These are phyloP conservation scores for Dinocampus coccinellae DNA, from an alignment of 2,888 invertebrate genomes.

Conservation along the genomic window DNA sequence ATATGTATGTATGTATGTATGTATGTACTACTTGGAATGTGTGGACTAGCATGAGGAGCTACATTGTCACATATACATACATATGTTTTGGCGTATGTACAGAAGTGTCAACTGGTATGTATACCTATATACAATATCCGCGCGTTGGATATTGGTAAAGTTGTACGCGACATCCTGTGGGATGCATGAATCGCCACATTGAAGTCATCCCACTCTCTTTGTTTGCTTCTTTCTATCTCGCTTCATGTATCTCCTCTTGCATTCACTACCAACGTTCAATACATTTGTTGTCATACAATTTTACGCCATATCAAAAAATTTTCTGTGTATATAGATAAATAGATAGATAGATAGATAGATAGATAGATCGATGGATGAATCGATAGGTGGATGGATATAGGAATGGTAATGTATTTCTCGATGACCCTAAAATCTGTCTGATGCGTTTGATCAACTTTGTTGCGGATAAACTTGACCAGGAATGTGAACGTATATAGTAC, in stretches of 20 bases:
- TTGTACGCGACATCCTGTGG: constrained; percentile 63
- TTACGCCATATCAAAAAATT: not conserved
- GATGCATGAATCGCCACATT: constrained; percentile 24
- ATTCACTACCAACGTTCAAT: constrained; percentile 6
- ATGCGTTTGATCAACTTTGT: constrained; percentile 36
- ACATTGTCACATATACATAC: constrained; percentile 18
- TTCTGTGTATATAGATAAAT: not conserved
- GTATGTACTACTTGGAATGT: too few relatives aligned
- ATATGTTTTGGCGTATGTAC: not conserved
- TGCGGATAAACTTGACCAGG: constrained; percentile 29
- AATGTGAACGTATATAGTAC: not conserved
- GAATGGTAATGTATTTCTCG: not conserved
- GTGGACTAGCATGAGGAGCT: not conserved
- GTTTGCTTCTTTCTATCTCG: constrained; percentile 42
- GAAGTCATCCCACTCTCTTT: not conserved
- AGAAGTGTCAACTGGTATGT: constrained; percentile 19
- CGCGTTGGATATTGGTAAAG: constrained; percentile 66
- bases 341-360: too few relatives aligned
- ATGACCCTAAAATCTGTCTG: constrained; percentile 10
- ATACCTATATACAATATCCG: constrained; percentile 32
- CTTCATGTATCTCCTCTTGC: constrained; percentile 22
- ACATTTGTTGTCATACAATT: not conserved
- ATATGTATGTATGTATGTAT: too few relatives aligned
- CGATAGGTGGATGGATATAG: too few relatives aligned
- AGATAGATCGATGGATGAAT: too few relatives aligned